Conservation (phyloP, 2,888 invertebrate species). For the Notocelia uddmanniana region DNA sequence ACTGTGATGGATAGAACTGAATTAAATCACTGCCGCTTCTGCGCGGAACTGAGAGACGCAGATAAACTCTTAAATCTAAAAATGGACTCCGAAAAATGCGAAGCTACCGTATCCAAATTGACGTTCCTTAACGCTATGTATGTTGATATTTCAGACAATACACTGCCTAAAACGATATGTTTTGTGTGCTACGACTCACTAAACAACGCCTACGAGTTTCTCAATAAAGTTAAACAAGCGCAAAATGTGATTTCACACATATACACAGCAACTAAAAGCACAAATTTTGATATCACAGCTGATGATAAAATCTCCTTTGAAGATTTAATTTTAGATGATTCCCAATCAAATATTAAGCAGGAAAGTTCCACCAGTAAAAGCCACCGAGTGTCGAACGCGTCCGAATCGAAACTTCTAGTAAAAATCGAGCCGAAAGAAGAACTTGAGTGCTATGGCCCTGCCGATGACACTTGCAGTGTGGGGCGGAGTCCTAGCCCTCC, state of each 20-base stretch:
- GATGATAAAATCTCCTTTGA: slow-evolving; percentile 67
- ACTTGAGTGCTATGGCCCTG: slow-evolving; percentile 48
- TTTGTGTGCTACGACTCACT: slow-evolving; percentile 72
- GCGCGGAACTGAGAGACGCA: slow-evolving; percentile 63
- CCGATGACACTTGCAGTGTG: slow-evolving; percentile 26
- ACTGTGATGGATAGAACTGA: slow-evolving; percentile 44
- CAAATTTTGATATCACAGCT: slow-evolving; percentile 61
- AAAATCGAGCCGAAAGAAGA: slow-evolving; percentile 73
- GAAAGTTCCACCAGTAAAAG: slow-evolving; percentile 48
- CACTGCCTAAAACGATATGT: slow-evolving; percentile 73
- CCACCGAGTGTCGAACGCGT: slow-evolving; percentile 10
- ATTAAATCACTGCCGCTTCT: slow-evolving; percentile 68
- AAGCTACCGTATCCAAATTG: slow-evolving; percentile 65
- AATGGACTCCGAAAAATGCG: slow-evolving; percentile 59
- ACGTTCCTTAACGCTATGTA: slow-evolving; percentile 72
- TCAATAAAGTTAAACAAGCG: slow-evolving; percentile 65
- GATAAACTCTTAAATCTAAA: slow-evolving; percentile 67
- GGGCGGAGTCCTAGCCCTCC: slow-evolving; percentile 38
- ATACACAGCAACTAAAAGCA: slow-evolving; percentile 54
- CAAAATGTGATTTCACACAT: slow-evolving; percentile 63
- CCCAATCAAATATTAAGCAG: slow-evolving; percentile 52
- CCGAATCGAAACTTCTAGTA: slow-evolving; percentile 52
- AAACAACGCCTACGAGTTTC: slow-evolving; percentile 71
- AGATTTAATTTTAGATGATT: slow-evolving; percentile 58
- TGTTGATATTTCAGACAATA: slow-evolving; percentile 66